These are phyloP conservation scores for Heterotis niloticus DNA, from an alignment of 2,113 vertebrate genomes.

Conservation along the genomic window DNA sequence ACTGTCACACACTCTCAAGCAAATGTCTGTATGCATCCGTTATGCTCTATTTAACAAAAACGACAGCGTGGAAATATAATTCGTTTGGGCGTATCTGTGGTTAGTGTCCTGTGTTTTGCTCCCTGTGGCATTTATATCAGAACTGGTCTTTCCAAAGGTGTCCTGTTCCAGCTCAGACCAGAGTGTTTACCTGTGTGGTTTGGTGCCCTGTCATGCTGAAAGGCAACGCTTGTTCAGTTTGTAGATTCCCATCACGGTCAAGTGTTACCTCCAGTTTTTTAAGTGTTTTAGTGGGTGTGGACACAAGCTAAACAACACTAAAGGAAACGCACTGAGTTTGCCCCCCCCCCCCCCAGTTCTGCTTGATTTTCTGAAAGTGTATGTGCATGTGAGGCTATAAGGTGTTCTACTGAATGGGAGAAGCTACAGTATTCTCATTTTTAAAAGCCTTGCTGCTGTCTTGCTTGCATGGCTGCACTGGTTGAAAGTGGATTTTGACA, in stretches of 20 bases:
- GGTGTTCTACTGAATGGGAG: background rate
- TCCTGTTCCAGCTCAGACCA: too few relatives aligned
- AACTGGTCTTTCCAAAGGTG: too few relatives aligned
- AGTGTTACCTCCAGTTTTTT: background rate
- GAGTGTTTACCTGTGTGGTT: background rate
- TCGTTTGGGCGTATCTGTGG: background rate
- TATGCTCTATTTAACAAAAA: background rate
- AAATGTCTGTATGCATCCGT: background rate
- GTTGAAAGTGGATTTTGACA: conserved; percentile 9
- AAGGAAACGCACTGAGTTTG: background rate
- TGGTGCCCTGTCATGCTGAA: background rate
- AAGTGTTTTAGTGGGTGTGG: background rate
- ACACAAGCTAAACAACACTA: background rate
- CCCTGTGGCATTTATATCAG: background rate
- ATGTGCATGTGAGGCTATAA: background rate
- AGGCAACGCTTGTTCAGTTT: background rate
- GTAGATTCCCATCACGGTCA: background rate
- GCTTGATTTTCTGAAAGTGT: background rate
- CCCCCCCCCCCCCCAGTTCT: background rate
- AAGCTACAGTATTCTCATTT: background rate
- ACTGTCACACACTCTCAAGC: background rate
- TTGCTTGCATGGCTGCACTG: background rate
- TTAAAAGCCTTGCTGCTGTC: background rate
- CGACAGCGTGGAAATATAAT: background rate
- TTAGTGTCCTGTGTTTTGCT: background rate